Base-by-base conservation (phyloP, 1,140 invertebrate genomes). In the Lordiphosa stackelbergi region DNA sequence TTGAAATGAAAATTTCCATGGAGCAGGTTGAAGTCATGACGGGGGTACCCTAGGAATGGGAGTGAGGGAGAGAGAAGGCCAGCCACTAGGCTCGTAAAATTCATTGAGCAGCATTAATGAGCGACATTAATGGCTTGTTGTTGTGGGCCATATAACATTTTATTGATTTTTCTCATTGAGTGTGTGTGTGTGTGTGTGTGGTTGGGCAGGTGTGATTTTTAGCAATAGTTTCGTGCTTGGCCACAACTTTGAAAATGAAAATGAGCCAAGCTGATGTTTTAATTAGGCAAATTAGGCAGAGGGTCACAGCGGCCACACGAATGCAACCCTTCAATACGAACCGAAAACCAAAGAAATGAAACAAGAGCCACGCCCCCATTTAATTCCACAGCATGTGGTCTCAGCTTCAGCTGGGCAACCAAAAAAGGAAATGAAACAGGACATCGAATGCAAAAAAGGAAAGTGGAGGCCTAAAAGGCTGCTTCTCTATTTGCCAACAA, bases 41-140 rank as follows among this genome's bases (percentile, higher is more conserved):
- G 24, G 19, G 24, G 19, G 11, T 36, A 64, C 10, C 51, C 54
- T 51, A 31, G 5, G 7, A 31, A 31, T 31, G 6, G 28, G 6
- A 31, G 28, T 31, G 28, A 31, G 22, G 22, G 28, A 31, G 28
- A 31, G 3, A 36, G 16, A 19, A 31, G 34, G 11, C 24, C 24
- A 22, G 19, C 42, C 57, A 37, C 48, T 37, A 31, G 48, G 54
- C 71, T 81, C 77, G 72, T 81, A 83, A 81, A 81, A 81, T 81
- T 81, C 77, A 81, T 81, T 81, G 77, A 81, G 77, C 75, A 72
- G 77, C 75, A 81, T 81, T 81, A 81, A 81, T 81, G 75, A 81
- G 75, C 72, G 77, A 83, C 77, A 83, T 81, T 81, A 81, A 81
- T 81, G 52, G 63, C 72, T 73, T 83, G 77, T 83, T 73, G 77